Conservation (phyloP, 2,888 invertebrate species). For the Acanthococcus lagerstroemiae region DNA sequence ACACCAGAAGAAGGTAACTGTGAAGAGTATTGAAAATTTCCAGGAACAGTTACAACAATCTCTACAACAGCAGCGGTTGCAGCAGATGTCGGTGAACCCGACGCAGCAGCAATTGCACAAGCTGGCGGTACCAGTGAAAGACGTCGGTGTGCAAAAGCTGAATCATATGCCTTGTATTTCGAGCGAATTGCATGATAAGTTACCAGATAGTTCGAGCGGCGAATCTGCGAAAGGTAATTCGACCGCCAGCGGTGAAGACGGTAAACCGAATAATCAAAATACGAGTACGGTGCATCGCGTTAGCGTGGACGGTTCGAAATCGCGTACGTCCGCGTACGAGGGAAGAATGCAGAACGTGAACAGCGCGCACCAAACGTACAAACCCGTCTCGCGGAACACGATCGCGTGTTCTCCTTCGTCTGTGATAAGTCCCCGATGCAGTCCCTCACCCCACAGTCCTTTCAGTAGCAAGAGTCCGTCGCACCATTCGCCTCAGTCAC, state of each 20-base stretch:
- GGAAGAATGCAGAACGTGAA: not conserved
- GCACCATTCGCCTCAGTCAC: slow-evolving; percentile 32
- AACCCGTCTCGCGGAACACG: not conserved
- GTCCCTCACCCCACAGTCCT: slow-evolving; percentile 33
- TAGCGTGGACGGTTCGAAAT: not conserved
- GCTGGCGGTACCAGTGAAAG: not conserved
- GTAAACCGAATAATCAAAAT: not conserved
- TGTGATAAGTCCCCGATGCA: slow-evolving; percentile 35
- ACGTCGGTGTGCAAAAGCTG: not conserved
- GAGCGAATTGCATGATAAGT: not conserved
- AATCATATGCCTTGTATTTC: not conserved
- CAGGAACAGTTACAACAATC: slow-evolving; percentile 6
- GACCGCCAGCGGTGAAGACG: not conserved
- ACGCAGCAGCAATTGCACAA: not conserved
- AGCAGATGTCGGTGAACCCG: too few relatives aligned
- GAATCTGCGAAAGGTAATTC: not conserved
- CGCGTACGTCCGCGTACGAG: not conserved
- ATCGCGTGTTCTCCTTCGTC: slow-evolving; percentile 21
- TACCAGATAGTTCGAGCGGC: not conserved
- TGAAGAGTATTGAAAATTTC: slow-evolving; percentile 1
- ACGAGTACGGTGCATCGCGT: not conserved
- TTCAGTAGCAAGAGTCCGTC: slow-evolving; percentile 31
- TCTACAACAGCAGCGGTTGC: slow-evolving; percentile 24
- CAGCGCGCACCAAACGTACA: slow-evolving; percentile 7
- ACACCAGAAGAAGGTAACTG: slow-evolving; percentile 6